Evolutionary conservation across 2,797 vertebrate genomes (phyloP).

Genomic region (Xyrichtys novacula): DNA sequence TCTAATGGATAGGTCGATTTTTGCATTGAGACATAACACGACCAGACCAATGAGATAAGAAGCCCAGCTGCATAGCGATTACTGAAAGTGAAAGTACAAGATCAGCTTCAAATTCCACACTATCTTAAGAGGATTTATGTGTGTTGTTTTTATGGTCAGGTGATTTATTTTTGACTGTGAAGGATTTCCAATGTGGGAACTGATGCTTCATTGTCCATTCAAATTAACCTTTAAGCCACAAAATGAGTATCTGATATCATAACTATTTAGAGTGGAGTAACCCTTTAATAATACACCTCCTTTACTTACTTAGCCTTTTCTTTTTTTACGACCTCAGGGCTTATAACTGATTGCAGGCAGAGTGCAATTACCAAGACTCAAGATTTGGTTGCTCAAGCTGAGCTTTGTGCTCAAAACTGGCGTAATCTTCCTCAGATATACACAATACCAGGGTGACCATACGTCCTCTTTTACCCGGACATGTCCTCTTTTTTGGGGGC

Average conservation of each 20-base stretch:
- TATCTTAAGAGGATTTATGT: slow-evolving; percentile 9
- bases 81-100: slow-evolving; percentile 38
- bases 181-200: too few relatives aligned
- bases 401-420: slow-evolving; percentile 70
- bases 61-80: slow-evolving; percentile 4
- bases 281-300: slow-evolving; percentile 33
- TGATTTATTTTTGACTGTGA: too few relatives aligned
- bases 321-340: slow-evolving; percentile 45
- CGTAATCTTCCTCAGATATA: slow-evolving; percentile 38
- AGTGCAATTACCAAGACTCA: slow-evolving; percentile 73
- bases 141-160: slow-evolving; percentile 25
- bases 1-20: background rate
- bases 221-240: background rate
- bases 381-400: slow-evolving; percentile 59
- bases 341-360: slow-evolving; percentile 83
- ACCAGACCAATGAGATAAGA: slow-evolving; percentile 25
- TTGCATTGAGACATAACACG: slow-evolving; percentile 44
- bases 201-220: too few relatives aligned
- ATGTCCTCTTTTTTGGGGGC: too few relatives aligned
- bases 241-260: background rate
- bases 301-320: slow-evolving; percentile 10
- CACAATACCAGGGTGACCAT: background rate
- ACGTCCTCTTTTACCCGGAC: too few relatives aligned
- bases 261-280: slow-evolving; percentile 10
- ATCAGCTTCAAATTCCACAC: slow-evolving; percentile 23